Percentiles rank a stretch among this genome's conserved stretches.
Evolutionary conservation across 2,888 invertebrate genomes (phyloP).

Genomic region (Drosophila monieri): DNA sequence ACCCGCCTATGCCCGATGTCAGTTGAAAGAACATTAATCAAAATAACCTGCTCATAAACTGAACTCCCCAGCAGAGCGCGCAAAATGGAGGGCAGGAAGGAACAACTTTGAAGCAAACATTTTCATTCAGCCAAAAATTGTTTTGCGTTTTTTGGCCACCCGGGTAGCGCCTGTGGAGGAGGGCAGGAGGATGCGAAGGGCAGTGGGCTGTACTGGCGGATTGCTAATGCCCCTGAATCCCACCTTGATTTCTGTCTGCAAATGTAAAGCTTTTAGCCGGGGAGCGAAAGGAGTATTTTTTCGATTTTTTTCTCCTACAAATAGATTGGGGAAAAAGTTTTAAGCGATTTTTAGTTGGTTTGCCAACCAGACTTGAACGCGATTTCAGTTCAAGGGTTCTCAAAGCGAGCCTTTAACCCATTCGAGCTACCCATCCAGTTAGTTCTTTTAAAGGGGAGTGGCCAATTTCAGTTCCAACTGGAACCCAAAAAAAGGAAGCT

Average conservation of each 20-base stretch:
- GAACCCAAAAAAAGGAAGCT: neutral
- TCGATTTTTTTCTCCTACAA: constrained; percentile 24
- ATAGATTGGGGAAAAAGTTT: constrained; percentile 42
- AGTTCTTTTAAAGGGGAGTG: neutral
- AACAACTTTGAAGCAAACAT: constrained; percentile 48
- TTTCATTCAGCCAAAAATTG: constrained; percentile 57
- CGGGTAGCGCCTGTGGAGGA: neutral
- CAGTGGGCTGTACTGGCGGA: constrained; percentile 16
- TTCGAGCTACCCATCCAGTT: neutral
- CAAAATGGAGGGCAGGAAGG: constrained; percentile 3
- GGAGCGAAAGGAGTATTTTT: constrained; percentile 16
- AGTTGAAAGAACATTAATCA: constrained; percentile 63
- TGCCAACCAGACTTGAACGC: constrained; percentile 22
- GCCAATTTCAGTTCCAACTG: neutral
- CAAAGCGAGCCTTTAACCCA: neutral
- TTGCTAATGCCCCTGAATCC: constrained; percentile 52
- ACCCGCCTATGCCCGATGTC: constrained; percentile 30
- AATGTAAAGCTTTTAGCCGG: constrained; percentile 44
- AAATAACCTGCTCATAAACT: constrained; percentile 71
- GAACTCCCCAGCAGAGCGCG: constrained; percentile 28
- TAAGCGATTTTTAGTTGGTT: constrained; percentile 52
- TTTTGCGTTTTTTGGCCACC: constrained; percentile 36
- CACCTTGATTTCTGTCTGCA: constrained; percentile 55
- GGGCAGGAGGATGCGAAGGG: neutral
- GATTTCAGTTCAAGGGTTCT: constrained; percentile 7